These are phyloP conservation scores for Poecilus cupreus DNA, from an alignment of 2,888 invertebrate genomes.

Conservation along the genomic window DNA sequence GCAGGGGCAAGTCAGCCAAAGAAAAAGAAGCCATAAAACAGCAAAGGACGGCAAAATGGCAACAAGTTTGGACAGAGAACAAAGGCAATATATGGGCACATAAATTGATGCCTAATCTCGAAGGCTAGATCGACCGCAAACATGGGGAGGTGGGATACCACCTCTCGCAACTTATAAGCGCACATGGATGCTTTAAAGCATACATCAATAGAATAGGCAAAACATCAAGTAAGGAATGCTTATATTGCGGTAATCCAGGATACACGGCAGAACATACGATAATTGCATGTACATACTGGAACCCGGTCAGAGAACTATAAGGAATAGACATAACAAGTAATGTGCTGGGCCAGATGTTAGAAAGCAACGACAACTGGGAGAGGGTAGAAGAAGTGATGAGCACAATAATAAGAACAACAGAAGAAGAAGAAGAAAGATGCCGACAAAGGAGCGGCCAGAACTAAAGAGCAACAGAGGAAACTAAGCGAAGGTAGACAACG, in stretches of 20 bases:
- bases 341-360: too few species aligned
- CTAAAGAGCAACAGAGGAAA: too few species aligned
- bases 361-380: too few species aligned
- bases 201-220: conserved; percentile 4
- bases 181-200: conserved; percentile 29
- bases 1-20: background rate
- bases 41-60: too few species aligned
- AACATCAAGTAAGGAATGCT: background rate
- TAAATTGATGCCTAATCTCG: background rate
- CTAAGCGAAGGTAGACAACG: too few species aligned
- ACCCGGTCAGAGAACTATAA: too few species aligned
- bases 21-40: background rate
- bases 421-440: too few species aligned
- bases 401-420: too few species aligned
- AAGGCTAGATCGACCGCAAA: background rate
- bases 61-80: background rate
- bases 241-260: background rate
- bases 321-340: too few species aligned
- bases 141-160: conserved; percentile 1
- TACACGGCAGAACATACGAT: conserved; percentile 39
- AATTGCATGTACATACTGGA: background rate
- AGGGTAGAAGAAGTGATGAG: too few species aligned
- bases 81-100: background rate
- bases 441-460: too few species aligned
- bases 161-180: background rate